phyloP scores from a whole-genome alignment of 2,113 vertebrate species.

The Oreochromis niloticus region DNA sequence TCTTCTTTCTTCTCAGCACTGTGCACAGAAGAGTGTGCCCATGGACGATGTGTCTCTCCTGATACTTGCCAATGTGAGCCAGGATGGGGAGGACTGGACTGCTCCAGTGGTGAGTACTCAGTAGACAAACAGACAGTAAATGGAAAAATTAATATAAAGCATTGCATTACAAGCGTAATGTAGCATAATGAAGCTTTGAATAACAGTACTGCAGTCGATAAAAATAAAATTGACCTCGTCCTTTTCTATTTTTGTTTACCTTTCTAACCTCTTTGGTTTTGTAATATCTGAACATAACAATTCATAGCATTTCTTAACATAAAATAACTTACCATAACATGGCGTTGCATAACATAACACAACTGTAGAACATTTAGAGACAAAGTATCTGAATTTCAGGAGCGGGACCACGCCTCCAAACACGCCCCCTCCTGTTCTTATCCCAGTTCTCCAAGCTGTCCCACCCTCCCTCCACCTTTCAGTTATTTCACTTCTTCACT shows the following conservation, averaged over 20 bases:
- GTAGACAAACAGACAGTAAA: background rate
- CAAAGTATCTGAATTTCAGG: background rate
- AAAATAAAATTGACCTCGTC: background rate
- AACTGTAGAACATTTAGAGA: background rate
- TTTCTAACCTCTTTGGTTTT: background rate
- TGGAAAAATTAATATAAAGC: background rate
- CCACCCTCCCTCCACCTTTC: no score
- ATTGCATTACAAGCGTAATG: rapidly evolving
- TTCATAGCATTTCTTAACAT: background rate
- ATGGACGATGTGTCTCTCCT: conserved; percentile 87
- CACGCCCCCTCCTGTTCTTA: background rate
- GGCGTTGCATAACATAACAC: background rate
- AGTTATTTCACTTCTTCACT: background rate
- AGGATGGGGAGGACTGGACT: conserved; percentile 89
- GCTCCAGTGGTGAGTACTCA: conserved; percentile 85
- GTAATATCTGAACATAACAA: background rate
- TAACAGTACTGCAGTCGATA: background rate
- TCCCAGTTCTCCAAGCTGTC: background rate
- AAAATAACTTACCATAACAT: background rate
- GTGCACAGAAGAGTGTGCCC: conserved; percentile 87
- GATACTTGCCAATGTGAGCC: conserved; percentile 93
- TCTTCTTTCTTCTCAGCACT: conserved; percentile 68
- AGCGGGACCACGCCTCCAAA: background rate
- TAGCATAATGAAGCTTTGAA: background rate
- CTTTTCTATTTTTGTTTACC: background rate